A percentile compares a stretch with the other conserved stretches of the same genome.
These are phyloP conservation scores for Hydropsyche tenuis DNA, from an alignment of 1,140 invertebrate genomes.

Conservation along the genomic window DNA sequence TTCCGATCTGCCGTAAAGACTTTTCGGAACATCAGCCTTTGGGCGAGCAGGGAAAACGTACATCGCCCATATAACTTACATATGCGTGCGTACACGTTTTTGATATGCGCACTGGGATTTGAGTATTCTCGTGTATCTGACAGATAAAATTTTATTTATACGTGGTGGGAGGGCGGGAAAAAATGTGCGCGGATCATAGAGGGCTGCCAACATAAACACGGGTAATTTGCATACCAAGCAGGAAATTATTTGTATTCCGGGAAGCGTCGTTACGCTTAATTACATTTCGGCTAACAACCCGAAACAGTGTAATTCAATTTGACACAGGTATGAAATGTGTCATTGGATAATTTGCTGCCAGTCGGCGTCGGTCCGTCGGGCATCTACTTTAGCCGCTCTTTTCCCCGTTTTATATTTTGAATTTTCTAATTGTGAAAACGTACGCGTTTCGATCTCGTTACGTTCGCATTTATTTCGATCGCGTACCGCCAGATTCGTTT, in stretches of 20 bases:
- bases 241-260: constrained; percentile 42
- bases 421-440: too few species aligned
- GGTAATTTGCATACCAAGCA: constrained; percentile 41
- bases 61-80: background rate
- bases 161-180: background rate
- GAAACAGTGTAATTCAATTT: constrained; percentile 37
- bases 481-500: too few species aligned
- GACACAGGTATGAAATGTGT: constrained; percentile 38
- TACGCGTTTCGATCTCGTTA: too few species aligned
- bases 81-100: background rate
- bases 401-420: too few species aligned
- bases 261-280: constrained; percentile 42
- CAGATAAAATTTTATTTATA: constrained; percentile 42
- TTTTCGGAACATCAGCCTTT: too few species aligned
- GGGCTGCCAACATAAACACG: constrained; percentile 28
- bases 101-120: constrained; percentile 32
- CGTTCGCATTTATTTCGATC: too few species aligned
- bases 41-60: too few species aligned
- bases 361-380: background rate
- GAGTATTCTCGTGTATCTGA: constrained; percentile 34
- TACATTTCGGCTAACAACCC: constrained; percentile 35
- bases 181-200: constrained; percentile 34
- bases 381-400: too few species aligned
- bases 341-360: constrained; percentile 31
- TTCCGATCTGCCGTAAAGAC: too few species aligned